These are phyloP conservation scores for Megatriorchis doriae DNA, from an alignment of 2,113 vertebrate species.

Conservation along the genomic window DNA sequence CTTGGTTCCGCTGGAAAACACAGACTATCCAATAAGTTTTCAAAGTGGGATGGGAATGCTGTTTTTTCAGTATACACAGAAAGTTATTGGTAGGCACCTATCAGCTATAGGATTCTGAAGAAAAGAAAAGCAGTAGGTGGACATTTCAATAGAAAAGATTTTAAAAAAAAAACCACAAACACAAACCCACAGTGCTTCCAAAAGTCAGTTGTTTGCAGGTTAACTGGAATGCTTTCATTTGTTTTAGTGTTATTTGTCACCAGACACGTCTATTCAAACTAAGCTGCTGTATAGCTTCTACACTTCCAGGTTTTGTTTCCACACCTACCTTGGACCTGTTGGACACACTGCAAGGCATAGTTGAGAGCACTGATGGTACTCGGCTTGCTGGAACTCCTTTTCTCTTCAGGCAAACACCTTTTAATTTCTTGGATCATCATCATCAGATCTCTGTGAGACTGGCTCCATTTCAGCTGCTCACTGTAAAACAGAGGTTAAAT, in stretches of 20 bases:
- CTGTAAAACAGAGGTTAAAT: neutral
- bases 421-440: constrained; percentile 87
- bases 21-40: neutral
- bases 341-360: constrained; percentile 85
- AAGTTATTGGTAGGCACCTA: neutral
- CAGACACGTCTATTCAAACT: neutral
- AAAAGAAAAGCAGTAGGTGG: neutral
- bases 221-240: neutral
- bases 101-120: neutral
- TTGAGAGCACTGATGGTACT: constrained; percentile 83
- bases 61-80: neutral
- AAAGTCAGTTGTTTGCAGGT: neutral
- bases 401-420: constrained; percentile 79
- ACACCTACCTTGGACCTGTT: constrained; percentile 82
- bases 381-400: constrained; percentile 75
- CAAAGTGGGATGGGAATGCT: neutral
- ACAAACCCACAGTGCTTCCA: neutral
- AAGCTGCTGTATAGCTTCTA: neutral
- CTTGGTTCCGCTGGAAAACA: neutral
- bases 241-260: neutral
- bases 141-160: neutral
- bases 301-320: neutral
- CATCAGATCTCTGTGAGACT: constrained; percentile 75
- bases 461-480: constrained; percentile 50
- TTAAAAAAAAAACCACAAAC: neutral